A percentile compares a stretch with the other conserved stretches of the same genome.
phyloP scores from a whole-genome alignment of 2,888 invertebrate genomes.

The Hypena proboscidalis region DNA sequence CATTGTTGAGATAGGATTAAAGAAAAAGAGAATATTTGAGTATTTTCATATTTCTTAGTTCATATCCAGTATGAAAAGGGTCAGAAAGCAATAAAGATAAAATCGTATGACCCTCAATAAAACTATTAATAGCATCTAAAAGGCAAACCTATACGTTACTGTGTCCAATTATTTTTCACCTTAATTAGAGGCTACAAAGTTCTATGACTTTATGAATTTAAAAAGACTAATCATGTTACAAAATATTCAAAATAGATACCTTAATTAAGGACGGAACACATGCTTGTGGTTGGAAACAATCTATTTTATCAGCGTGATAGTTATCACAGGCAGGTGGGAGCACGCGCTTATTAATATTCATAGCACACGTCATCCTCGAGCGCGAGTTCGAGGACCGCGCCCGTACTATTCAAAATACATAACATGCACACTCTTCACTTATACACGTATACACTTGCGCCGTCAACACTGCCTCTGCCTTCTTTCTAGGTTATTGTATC shows the following conservation, averaged over 20 bases:
- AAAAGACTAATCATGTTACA: conserved; percentile 34
- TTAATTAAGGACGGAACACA: conserved; percentile 51
- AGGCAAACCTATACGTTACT: background rate
- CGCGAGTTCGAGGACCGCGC: conserved; percentile 55
- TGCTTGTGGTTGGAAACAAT: conserved; percentile 53
- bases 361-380: conserved; percentile 62
- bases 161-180: conserved; percentile 18
- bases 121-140: too few relatives aligned
- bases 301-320: conserved; percentile 61
- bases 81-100: too few relatives aligned
- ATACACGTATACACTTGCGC: background rate
- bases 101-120: too few relatives aligned
- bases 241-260: conserved; percentile 52
- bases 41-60: background rate
- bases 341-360: conserved; percentile 78
- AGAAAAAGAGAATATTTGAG: background rate
- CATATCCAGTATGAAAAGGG: too few relatives aligned
- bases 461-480: background rate
- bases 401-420: conserved; percentile 55
- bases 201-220: conserved; percentile 44
- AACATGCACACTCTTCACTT: conserved; percentile 18
- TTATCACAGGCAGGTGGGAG: conserved; percentile 64
- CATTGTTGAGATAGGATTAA: conserved; percentile 4
- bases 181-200: conserved; percentile 28
- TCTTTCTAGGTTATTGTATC: conserved; percentile 2